Percentiles rank a stretch among this genome's conserved stretches.
Evolutionary conservation across 2,888 invertebrate genomes (phyloP).

Genomic region (Lochmaea capreae): DNA sequence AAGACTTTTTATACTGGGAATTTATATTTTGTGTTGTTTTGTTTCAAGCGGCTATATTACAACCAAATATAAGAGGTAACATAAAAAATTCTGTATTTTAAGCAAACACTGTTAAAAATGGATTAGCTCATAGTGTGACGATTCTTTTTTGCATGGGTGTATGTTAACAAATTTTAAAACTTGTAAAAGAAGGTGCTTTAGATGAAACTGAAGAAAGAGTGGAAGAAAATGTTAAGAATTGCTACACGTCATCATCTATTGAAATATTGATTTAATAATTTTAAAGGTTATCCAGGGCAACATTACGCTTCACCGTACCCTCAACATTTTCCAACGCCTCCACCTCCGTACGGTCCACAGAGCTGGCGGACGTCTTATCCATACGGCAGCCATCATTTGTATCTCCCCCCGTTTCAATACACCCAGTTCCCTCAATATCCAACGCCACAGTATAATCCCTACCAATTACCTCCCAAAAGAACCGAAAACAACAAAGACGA

Average conservation of each 20-base stretch:
- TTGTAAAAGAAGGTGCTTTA: too few species aligned
- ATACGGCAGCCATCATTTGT: conserved; percentile 47
- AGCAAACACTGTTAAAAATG: not conserved
- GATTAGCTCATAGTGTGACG: not conserved
- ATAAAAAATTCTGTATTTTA: not conserved
- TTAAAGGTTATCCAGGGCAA: conserved; percentile 45
- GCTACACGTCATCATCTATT: not conserved
- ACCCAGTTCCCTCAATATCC: conserved; percentile 55
- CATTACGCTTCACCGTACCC: conserved; percentile 43
- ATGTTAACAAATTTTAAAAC: too few species aligned
- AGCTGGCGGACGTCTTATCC: conserved; percentile 45
- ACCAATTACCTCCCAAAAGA: conserved; percentile 50
- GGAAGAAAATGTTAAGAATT: too few species aligned
- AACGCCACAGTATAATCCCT: conserved; percentile 41
- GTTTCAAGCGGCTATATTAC: conserved; percentile 39
- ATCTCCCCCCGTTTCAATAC: conserved; percentile 53
- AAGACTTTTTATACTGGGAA: not conserved
- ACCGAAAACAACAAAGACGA: conserved; percentile 64
- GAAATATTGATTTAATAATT: not conserved
- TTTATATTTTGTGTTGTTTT: conserved; percentile 17
- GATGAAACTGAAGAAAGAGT: too few species aligned
- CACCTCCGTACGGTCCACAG: conserved; percentile 48
- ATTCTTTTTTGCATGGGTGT: not conserved
- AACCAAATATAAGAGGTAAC: conserved; percentile 44
- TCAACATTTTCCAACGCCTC: conserved; percentile 43